phyloP scores from a whole-genome alignment of 92 coral and sea anemone species.

The Zoanthus sociatus region DNA sequence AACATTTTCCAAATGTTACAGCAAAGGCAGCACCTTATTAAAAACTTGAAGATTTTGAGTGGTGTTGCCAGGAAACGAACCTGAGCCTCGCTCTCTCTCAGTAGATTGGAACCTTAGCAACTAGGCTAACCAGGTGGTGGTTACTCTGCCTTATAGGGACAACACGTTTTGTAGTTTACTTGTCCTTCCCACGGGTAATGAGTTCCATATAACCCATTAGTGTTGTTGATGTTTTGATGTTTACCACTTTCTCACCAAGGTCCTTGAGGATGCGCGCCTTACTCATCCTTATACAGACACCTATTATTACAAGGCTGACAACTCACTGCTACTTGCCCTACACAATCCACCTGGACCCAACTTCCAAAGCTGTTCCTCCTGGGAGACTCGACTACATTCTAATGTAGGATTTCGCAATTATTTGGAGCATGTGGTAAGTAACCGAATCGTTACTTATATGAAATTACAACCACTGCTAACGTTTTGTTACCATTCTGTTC shows the following conservation, averaged over 20 bases:
- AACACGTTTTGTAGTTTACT: too few relatives aligned
- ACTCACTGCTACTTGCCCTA: constrained; percentile 82
- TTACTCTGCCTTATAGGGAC: too few relatives aligned
- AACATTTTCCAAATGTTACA: too few relatives aligned
- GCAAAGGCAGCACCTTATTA: too few relatives aligned
- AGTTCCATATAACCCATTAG: background rate
- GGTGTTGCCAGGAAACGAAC: too few relatives aligned
- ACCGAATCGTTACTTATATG: background rate
- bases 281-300: constrained; percentile 86
- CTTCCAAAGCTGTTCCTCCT: constrained; percentile 63
- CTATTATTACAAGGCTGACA: constrained; percentile 95
- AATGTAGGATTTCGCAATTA: constrained; percentile 99
- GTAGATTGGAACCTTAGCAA: too few relatives aligned
- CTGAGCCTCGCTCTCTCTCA: too few relatives aligned
- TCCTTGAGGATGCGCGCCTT: constrained; percentile 83
- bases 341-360: constrained; percentile 93
- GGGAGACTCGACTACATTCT: constrained; percentile 93
- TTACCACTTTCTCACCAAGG: constrained; percentile 52
- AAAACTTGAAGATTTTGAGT: too few relatives aligned
- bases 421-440: constrained; percentile 83
- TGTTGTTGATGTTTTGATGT: too few relatives aligned
- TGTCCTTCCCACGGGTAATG: background rate
- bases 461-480: too few relatives aligned
- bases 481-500: too few relatives aligned
- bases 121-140: too few relatives aligned